Evolutionary conservation across 1,140 invertebrate genomes (phyloP).

Genomic region (Teleogryllus occipitalis): DNA sequence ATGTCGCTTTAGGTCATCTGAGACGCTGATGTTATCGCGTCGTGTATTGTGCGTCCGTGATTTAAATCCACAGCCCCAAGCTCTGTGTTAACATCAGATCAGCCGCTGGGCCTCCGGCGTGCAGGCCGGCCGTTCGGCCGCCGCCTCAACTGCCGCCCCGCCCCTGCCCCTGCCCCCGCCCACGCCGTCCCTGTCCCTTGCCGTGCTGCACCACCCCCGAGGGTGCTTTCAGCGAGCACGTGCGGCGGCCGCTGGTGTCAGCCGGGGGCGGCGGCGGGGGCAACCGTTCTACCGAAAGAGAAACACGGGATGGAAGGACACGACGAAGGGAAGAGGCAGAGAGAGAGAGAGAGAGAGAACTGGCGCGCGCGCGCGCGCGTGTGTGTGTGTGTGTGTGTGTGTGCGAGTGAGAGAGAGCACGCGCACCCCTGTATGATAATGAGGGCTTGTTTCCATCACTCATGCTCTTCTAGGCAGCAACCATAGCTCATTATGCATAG

Average conservation of each 20-base stretch:
- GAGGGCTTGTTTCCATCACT: constrained; percentile 12
- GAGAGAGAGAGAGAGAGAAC: not conserved
- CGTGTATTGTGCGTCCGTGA: not conserved
- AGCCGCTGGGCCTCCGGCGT: not conserved
- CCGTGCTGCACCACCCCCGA: no score
- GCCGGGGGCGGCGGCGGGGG: no score
- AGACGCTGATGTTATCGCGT: not conserved
- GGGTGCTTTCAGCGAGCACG: not conserved
- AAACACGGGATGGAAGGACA: not conserved
- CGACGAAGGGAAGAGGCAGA: not conserved
- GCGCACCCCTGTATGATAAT: constrained; percentile 8
- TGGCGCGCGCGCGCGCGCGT: not conserved
- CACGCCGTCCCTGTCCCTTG: no score
- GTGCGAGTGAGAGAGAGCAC: not conserved
- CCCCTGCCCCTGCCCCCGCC: no score
- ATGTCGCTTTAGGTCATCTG: not conserved
- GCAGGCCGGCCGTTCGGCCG: no score
- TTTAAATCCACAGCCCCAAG: not conserved
- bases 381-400: not conserved
- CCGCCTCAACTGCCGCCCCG: no score
- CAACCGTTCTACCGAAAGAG: not conserved
- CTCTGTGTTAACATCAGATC: not conserved
- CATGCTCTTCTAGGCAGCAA: constrained; percentile 2
- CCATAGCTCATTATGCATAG: constrained; percentile 14
- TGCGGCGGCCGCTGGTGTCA: no score